phyloP scores from a whole-genome alignment of 1,140 invertebrate species.

The Megalonaias nervosa region DNA sequence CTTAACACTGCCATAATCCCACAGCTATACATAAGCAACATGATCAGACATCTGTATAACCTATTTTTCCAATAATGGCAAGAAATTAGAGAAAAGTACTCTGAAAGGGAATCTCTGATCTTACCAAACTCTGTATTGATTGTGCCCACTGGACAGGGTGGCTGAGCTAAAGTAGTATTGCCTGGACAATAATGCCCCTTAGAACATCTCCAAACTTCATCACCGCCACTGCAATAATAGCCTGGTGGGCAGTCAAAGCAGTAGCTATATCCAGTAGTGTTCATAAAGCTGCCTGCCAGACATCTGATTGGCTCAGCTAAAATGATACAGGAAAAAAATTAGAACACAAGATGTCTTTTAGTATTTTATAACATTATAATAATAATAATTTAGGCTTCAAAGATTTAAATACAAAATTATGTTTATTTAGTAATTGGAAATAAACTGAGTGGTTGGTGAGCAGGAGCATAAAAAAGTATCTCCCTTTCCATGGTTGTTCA shows the following conservation, averaged over 20 bases:
- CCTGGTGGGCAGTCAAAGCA: constrained; percentile 66
- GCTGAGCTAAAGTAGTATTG: constrained; percentile 56
- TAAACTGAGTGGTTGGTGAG: too few species aligned
- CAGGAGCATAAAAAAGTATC: too few species aligned
- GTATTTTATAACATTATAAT: too few species aligned
- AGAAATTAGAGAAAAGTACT: too few species aligned
- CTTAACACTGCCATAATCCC: too few species aligned
- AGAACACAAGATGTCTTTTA: background rate
- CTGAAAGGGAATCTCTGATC: background rate
- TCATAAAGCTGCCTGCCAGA: constrained; percentile 60
- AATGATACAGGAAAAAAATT: constrained; percentile 21
- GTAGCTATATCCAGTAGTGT: constrained; percentile 51
- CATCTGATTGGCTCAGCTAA: constrained; percentile 56
- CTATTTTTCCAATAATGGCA: too few species aligned
- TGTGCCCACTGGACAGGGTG: constrained; percentile 63
- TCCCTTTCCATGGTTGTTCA: too few species aligned
- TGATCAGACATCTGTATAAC: too few species aligned
- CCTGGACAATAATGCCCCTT: constrained; percentile 66
- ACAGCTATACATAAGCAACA: too few species aligned
- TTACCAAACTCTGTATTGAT: constrained; percentile 64
- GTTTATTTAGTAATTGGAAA: too few species aligned
- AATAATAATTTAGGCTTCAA: too few species aligned
- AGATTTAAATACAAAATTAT: too few species aligned
- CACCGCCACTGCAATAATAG: constrained; percentile 63
- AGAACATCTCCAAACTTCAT: constrained; percentile 55